These are phyloP conservation scores for Ectobius pallidus DNA, from an alignment of 2,888 invertebrate species.

Conservation along the genomic window DNA sequence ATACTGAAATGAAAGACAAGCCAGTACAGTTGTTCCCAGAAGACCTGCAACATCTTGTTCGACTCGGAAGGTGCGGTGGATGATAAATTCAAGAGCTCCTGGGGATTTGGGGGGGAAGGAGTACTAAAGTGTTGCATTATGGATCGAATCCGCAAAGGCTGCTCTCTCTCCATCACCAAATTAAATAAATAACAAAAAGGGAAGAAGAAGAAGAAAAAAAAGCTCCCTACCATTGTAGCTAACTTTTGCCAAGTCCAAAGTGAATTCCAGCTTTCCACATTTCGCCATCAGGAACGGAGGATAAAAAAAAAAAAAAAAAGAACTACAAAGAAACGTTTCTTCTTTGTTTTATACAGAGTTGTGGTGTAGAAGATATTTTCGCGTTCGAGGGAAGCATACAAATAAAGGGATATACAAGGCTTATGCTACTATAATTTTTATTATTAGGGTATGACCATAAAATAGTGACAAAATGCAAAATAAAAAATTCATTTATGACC, in stretches of 20 bases:
- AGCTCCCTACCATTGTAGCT: not conserved
- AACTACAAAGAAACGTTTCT: not conserved
- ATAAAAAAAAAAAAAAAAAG: too few relatives aligned
- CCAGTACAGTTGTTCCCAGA: too few relatives aligned
- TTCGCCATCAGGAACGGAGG: too few relatives aligned
- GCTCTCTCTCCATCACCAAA: constrained; percentile 18
- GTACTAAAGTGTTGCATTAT: constrained; percentile 14
- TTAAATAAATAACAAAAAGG: constrained; percentile 23
- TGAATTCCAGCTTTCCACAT: not conserved
- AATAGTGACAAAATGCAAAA: too few relatives aligned
- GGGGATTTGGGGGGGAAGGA: not conserved
- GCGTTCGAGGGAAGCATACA: too few relatives aligned
- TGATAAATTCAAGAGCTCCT: constrained; percentile 12
- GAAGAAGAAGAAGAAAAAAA: not conserved
- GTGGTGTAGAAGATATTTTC: too few relatives aligned
- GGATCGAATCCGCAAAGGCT: constrained; percentile 22
- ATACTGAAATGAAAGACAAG: too few relatives aligned
- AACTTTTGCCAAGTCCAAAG: not conserved
- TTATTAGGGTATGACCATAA: too few relatives aligned
- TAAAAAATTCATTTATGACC: too few relatives aligned
- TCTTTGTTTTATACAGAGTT: not conserved
- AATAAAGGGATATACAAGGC: too few relatives aligned
- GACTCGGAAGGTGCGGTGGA: not conserved
- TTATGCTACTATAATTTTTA: too few relatives aligned
- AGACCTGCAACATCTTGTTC: too few relatives aligned